Conservation (phyloP, 2,113 vertebrate species). For the Eretmochelys imbricata region DNA sequence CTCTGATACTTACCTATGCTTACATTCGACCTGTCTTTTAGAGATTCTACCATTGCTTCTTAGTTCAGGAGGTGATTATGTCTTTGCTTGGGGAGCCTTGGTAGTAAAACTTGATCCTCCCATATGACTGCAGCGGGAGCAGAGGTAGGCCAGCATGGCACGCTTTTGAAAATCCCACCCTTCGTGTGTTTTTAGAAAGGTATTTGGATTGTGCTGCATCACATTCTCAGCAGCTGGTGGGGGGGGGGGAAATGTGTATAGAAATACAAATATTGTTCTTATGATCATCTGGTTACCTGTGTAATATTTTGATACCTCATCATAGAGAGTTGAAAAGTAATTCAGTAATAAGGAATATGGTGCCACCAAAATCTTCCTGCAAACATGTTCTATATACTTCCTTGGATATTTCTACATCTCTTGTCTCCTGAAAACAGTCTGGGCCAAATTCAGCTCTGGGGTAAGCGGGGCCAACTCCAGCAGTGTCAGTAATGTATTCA, state of each 20-base stretch:
- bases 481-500: neutral
- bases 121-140: neutral
- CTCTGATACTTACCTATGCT: neutral
- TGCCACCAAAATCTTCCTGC: fast-evolving
- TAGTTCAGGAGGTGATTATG: neutral
- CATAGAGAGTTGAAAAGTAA: neutral
- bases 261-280: fast-evolving
- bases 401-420: neutral
- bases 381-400: neutral
- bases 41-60: fast-evolving
- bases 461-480: neutral
- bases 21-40: neutral
- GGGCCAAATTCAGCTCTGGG: neutral
- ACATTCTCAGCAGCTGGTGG: neutral
- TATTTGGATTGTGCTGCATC: neutral
- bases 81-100: neutral
- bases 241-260: neutral
- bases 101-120: neutral
- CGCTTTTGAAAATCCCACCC: neutral
- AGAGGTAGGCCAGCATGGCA: neutral
- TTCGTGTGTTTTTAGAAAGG: fast-evolving
- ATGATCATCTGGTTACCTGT: neutral
- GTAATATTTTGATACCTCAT: neutral
- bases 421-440: neutral
- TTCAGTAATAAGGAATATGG: neutral